Evolutionary conservation across 2,797 vertebrate genomes (phyloP).

Genomic region (Petrocephalus sullivani): DNA sequence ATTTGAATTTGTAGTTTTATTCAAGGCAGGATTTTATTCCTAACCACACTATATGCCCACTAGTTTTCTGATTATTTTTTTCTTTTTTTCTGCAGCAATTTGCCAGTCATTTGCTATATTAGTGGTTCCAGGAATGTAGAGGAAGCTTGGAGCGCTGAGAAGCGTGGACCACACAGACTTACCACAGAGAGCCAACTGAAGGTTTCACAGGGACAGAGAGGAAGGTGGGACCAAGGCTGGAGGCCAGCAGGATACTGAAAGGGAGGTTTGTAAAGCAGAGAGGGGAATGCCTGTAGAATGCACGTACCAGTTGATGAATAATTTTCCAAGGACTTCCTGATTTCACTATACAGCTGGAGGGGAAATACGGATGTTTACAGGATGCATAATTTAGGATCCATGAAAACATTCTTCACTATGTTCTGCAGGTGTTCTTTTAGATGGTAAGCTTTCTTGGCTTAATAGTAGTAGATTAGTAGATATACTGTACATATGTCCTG

Average conservation of each 20-base stretch:
- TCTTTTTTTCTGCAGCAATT: neutral
- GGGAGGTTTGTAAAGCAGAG: neutral
- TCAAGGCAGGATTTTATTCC: neutral
- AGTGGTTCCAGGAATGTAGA: neutral
- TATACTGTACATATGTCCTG: neutral
- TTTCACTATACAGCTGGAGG: neutral
- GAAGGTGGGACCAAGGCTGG: neutral
- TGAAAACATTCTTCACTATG: neutral
- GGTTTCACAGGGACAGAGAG: neutral
- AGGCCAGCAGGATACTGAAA: neutral
- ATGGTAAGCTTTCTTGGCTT: neutral
- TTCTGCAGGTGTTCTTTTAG: neutral
- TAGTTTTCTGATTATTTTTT: neutral
- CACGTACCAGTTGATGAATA: neutral
- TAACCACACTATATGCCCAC: neutral
- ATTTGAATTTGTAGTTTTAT: neutral
- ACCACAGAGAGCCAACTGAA: neutral
- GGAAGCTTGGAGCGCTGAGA: neutral
- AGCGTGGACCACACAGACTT: neutral
- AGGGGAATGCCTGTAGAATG: neutral
- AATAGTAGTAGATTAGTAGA: neutral
- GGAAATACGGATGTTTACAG: conserved; percentile 22
- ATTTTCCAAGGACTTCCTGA: neutral
- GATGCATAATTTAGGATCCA: neutral
- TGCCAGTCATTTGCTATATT: neutral